Evolutionary conservation across 2,113 vertebrate genomes (phyloP).

Genomic region (Ancistrus triradiatus): DNA sequence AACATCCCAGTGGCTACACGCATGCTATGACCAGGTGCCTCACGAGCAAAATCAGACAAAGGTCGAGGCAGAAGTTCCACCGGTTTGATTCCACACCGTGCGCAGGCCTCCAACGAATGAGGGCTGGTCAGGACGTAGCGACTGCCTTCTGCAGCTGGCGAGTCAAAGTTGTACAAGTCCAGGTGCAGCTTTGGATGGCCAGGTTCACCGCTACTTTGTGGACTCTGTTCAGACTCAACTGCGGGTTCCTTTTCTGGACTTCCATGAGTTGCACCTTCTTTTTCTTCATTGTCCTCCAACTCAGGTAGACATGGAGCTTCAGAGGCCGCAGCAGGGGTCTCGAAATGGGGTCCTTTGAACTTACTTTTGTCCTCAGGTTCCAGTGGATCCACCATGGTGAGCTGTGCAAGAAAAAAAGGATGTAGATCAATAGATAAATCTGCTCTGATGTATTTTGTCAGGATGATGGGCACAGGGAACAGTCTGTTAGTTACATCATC

Average conservation of each 20-base stretch:
- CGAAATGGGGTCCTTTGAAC: constrained; percentile 55
- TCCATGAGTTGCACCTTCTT: constrained; percentile 54
- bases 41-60: constrained; percentile 81
- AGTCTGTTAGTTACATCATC: no score
- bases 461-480: no score
- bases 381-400: constrained; percentile 73
- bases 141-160: constrained; percentile 85
- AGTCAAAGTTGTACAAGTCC: constrained; percentile 94
- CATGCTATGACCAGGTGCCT: constrained; percentile 89
- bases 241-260: constrained; percentile 22
- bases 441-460: no score
- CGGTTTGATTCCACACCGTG: constrained; percentile 87
- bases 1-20: constrained; percentile 86
- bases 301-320: constrained; percentile 57
- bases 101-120: constrained; percentile 93
- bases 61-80: constrained; percentile 86
- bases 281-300: constrained; percentile 47
- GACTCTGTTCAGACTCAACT: constrained; percentile 16
- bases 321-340: constrained; percentile 49
- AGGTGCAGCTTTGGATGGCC: constrained; percentile 82
- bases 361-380: constrained; percentile 68
- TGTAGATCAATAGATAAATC: constrained; percentile 35
- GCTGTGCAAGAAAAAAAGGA: constrained; percentile 35
- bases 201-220: constrained; percentile 43
- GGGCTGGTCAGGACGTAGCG: constrained; percentile 96